Evolutionary conservation across 1,140 invertebrate species (phyloP).

Genomic region (Drosophila ficusphila): DNA sequence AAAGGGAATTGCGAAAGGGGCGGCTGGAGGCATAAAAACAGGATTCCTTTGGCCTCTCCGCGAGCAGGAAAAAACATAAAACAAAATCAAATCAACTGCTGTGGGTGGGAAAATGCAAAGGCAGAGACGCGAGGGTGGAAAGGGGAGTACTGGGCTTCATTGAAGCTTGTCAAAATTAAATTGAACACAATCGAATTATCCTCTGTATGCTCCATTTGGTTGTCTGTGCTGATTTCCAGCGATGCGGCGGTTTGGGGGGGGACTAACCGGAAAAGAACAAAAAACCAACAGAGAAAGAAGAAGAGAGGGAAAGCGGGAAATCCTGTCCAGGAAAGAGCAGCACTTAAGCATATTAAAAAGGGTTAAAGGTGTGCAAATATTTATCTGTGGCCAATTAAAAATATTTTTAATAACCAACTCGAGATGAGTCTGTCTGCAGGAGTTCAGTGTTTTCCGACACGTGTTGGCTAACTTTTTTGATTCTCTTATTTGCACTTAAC

Average conservation of each 20-base stretch:
- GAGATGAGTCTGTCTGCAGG: neutral
- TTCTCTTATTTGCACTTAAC: slow-evolving; percentile 49
- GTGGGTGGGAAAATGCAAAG: slow-evolving; percentile 25
- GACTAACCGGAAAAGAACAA: neutral
- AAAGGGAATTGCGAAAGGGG: slow-evolving; percentile 34
- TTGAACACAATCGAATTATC: slow-evolving; percentile 84
- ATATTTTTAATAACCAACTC: slow-evolving; percentile 68
- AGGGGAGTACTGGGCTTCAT: slow-evolving; percentile 43
- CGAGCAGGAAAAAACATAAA: slow-evolving; percentile 76
- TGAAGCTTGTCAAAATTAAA: slow-evolving; percentile 84
- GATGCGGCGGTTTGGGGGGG: neutral
- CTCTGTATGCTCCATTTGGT: slow-evolving; percentile 76
- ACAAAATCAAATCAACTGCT: slow-evolving; percentile 78
- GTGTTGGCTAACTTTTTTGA: slow-evolving; percentile 33
- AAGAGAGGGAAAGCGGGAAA: too few relatives aligned
- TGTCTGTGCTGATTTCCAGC: slow-evolving; percentile 42
- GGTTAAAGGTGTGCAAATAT: slow-evolving; percentile 81
- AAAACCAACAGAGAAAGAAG: neutral
- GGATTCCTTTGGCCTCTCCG: slow-evolving; percentile 32
- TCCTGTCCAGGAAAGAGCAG: slow-evolving; percentile 19
- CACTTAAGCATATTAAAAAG: slow-evolving; percentile 78
- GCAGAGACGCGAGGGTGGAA: slow-evolving; percentile 4
- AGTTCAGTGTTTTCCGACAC: slow-evolving; percentile 26
- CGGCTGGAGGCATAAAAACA: slow-evolving; percentile 31
- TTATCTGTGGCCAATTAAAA: slow-evolving; percentile 73